phyloP scores from a whole-genome alignment of 2,797 vertebrate genomes.

The Cryptoblepharus egeriae region DNA sequence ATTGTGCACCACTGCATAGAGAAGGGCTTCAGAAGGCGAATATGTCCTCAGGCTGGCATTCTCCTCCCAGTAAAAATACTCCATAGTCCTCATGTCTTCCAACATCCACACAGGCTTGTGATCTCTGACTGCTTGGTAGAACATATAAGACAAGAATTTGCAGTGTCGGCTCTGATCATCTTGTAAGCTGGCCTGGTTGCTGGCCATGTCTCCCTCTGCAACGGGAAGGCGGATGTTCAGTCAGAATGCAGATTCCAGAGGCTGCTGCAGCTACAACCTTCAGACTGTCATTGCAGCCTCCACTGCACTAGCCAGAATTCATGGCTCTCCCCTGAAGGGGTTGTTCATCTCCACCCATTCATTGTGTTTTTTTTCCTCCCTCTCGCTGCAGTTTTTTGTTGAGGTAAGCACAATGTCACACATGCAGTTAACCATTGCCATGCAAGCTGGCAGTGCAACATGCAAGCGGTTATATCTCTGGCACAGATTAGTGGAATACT shows the following conservation, averaged over 20 bases:
- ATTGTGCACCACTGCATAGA: conserved; percentile 90
- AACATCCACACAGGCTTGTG: conserved; percentile 88
- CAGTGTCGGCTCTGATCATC: conserved; percentile 77
- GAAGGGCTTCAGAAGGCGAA: conserved; percentile 87
- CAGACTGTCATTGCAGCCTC: conserved; percentile 71
- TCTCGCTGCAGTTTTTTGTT: conserved; percentile 75
- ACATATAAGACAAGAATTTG: conserved; percentile 83
- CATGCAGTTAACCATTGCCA: conserved; percentile 72
- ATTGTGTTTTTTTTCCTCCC: conserved; percentile 63
- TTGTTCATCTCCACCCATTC: conserved; percentile 75
- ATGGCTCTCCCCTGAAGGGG: conserved; percentile 24
- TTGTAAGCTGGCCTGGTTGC: conserved; percentile 74
- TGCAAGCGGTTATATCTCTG: not conserved
- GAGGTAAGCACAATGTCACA: conserved; percentile 74
- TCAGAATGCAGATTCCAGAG: conserved; percentile 66
- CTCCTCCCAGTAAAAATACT: conserved; percentile 85
- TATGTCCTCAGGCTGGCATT: conserved; percentile 79
- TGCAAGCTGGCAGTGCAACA: conserved; percentile 61
- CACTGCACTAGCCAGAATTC: conserved; percentile 64
- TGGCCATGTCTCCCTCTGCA: conserved; percentile 70
- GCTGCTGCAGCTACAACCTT: conserved; percentile 73
- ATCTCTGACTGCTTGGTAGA: conserved; percentile 88
- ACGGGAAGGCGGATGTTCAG: conserved; percentile 49
- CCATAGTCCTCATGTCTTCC: conserved; percentile 90
- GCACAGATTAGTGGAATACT: conserved; percentile 62